Conservation (phyloP, 2,888 invertebrate species). For the Myopa testacea region DNA sequence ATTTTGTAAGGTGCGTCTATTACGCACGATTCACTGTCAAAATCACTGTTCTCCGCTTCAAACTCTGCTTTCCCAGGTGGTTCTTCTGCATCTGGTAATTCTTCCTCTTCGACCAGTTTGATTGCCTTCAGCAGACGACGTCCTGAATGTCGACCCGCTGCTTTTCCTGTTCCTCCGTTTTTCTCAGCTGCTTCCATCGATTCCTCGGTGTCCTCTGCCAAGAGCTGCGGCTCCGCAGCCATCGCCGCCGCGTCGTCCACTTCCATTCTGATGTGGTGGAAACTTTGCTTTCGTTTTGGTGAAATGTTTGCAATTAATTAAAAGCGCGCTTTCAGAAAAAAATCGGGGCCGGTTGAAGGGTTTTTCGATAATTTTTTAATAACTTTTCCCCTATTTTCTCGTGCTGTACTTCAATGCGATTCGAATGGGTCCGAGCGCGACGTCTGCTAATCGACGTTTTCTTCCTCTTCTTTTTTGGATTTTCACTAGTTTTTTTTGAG, state of each 20-base stretch:
- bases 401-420: conserved; percentile 28
- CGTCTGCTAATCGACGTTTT: conserved; percentile 27
- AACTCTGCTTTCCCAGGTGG: not conserved
- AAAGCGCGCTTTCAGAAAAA: conserved; percentile 3
- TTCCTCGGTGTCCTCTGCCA: conserved; percentile 37
- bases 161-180: conserved; percentile 23
- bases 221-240: conserved; percentile 33
- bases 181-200: conserved; percentile 28
- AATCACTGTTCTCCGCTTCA: not conserved
- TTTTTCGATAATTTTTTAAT: not conserved
- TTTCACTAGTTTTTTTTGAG: conserved; percentile 27
- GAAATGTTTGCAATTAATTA: conserved; percentile 55
- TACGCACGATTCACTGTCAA: not conserved
- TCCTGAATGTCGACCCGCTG: conserved; percentile 10
- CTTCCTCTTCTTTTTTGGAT: conserved; percentile 6
- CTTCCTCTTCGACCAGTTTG: conserved; percentile 12
- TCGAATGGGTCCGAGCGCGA: conserved; percentile 15
- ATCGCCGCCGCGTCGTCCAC: conserved; percentile 52
- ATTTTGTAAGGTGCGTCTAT: conserved; percentile 27
- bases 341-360: not conserved
- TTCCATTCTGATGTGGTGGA: conserved; percentile 58
- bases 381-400: not conserved
- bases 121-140: conserved; percentile 14
- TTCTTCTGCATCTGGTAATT: not conserved
- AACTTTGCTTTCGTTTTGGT: conserved; percentile 58